Conservation (phyloP, 2,888 invertebrate species). For the Pachycephus smyrnensis region DNA sequence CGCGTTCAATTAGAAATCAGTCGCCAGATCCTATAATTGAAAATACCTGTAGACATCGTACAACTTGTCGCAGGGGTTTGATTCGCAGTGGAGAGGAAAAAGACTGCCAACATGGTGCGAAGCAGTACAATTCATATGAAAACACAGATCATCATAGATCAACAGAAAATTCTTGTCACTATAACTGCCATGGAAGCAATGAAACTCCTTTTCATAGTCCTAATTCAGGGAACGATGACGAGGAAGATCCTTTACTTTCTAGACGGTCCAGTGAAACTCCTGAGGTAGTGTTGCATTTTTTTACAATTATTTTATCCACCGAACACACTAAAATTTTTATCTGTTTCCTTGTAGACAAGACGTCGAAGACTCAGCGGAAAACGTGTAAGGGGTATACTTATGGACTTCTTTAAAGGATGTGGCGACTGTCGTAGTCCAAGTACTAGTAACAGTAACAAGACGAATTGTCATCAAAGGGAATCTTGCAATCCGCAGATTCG, state of each 20-base stretch:
- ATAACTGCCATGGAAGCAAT: constrained; percentile 1
- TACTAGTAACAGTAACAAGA: constrained; percentile 18
- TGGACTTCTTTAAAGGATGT: constrained; percentile 58
- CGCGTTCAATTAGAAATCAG: not conserved
- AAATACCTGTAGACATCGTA: constrained; percentile 29
- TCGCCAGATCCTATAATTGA: not conserved
- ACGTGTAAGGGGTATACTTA: constrained; percentile 53
- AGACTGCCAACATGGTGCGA: constrained; percentile 30
- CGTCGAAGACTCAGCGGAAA: constrained; percentile 56
- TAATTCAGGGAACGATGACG: constrained; percentile 33
- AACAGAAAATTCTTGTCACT: not conserved
- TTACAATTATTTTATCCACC: not conserved
- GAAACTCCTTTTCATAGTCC: constrained; percentile 28
- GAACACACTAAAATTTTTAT: not conserved
- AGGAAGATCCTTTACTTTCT: constrained; percentile 42
- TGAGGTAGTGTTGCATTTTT: constrained; percentile 43
- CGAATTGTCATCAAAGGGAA: not conserved
- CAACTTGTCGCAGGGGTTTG: constrained; percentile 21
- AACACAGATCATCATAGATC: not conserved
- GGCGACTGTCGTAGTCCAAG: constrained; percentile 48
- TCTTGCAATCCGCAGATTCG: constrained; percentile 27
- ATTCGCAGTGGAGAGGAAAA: constrained; percentile 27
- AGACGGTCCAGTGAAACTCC: constrained; percentile 36
- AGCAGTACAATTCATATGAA: constrained; percentile 16
- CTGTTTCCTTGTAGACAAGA: constrained; percentile 36